Evolutionary conservation across 2,888 invertebrate genomes (phyloP).

Genomic region (Microctonus brassicae): DNA sequence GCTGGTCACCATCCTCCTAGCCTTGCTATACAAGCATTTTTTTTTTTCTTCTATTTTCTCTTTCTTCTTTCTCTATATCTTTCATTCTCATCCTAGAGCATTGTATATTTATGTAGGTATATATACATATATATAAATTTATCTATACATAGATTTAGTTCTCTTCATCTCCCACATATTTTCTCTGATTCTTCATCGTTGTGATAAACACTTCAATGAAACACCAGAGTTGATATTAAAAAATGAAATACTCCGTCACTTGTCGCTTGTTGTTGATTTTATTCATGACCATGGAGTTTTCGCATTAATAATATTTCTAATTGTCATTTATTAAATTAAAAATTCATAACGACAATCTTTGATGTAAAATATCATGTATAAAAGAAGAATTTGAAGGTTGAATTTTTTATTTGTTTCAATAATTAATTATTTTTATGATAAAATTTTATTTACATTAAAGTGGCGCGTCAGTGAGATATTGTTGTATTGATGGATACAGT

Average conservation of each 20-base stretch:
- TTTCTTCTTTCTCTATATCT: too few species aligned
- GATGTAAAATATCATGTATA: neutral
- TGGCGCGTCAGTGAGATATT: too few species aligned
- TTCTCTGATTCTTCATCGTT: neutral
- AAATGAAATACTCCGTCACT: neutral
- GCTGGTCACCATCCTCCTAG: conserved; percentile 64
- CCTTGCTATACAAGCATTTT: conserved; percentile 52
- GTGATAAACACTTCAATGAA: neutral
- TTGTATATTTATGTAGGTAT: neutral
- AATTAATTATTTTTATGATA: too few species aligned
- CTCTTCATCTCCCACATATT: neutral
- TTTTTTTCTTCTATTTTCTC: conserved; percentile 4
- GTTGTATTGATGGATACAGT: neutral
- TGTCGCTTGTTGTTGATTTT: neutral
- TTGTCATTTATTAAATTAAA: neutral
- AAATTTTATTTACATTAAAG: too few species aligned
- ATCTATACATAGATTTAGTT: too few species aligned
- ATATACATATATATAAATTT: neutral
- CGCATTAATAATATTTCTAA: neutral
- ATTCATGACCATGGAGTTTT: neutral
- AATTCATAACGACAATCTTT: neutral
- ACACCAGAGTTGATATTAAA: neutral
- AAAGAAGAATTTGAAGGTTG: too few species aligned
- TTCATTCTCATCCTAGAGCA: neutral
- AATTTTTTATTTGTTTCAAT: too few species aligned